These are phyloP conservation scores for Conopomorpha cramerella DNA, from an alignment of 1,140 invertebrate species.

Conservation along the genomic window DNA sequence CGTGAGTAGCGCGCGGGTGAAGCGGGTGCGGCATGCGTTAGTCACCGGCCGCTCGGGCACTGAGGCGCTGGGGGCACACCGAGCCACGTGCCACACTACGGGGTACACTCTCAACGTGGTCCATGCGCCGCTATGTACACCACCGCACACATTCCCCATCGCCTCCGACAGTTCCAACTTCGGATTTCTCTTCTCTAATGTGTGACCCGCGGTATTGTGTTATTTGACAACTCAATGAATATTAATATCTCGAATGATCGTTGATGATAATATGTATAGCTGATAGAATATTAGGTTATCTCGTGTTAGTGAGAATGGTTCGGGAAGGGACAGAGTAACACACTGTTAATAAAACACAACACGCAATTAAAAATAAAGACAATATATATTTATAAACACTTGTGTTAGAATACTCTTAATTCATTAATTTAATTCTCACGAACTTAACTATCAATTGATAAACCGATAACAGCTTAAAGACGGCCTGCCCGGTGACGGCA, in stretches of 20 bases:
- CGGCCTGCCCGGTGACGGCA: slow-evolving; percentile 18
- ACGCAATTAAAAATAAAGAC: slow-evolving; percentile 44
- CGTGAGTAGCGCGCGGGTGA: slow-evolving; percentile 13
- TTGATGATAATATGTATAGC: slow-evolving; percentile 27
- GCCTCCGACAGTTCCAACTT: no score
- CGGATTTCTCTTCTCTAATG: no score
- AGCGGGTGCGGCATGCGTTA: slow-evolving; percentile 18
- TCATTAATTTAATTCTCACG: slow-evolving; percentile 58
- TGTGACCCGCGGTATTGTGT: no score
- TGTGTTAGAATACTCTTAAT: slow-evolving; percentile 60
- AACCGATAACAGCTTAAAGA: slow-evolving; percentile 50
- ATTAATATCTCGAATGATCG: no score
- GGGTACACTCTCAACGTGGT: no score
- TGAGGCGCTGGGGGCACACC: slow-evolving; percentile 7
- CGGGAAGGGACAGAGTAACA: no score
- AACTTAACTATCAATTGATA: slow-evolving; percentile 54
- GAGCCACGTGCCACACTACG: slow-evolving; percentile 15
- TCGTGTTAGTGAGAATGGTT: slow-evolving; percentile 12
- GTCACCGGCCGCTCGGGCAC: slow-evolving; percentile 1
- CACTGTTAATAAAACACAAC: slow-evolving; percentile 42
- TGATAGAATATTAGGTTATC: no score
- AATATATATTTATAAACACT: slow-evolving; percentile 62
- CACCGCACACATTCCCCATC: no score
- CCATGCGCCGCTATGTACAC: no score
- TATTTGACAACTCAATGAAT: no score